Evolutionary conservation across 2,797 vertebrate species (phyloP), one percentile per base, ranked within the genome.

Genomic region (Galaxias olidus): DNA sequence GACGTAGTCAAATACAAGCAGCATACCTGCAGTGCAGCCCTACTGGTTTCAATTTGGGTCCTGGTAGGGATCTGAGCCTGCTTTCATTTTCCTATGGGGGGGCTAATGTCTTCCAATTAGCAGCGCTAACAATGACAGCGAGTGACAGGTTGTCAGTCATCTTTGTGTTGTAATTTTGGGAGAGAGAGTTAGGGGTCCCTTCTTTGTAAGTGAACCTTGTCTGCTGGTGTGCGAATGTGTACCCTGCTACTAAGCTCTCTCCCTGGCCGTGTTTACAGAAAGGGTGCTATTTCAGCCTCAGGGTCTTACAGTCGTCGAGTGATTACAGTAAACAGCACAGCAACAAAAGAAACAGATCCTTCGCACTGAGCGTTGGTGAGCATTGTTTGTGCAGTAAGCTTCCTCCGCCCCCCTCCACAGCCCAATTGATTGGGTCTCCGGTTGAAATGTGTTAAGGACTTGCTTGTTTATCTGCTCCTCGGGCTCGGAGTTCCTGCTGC

Each of bases 31-130:
- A 53, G 63, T 69, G 77, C 63, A 66, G 72, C 74, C 46, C 63
- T 73, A 77, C 86, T 84, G 75, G 65, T 84, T 83, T 84, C 81
- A 81, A 62, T 87, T 85, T 82, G 73, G 68, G 62, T 74, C 74
- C 67, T n/a, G 51, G 65, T 72, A 63, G 59, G 73, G 83, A 67
- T 59, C 73, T 73, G 48, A 66, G 49, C 73, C 68, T 44, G 66
- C n/a, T 65, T 63, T 78, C 45, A 49, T 58, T 55, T 61, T 62
- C 1, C 66, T 74, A 71, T 65, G 15, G 61, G 76, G 73, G 69
- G 59, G 55, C 0, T 50, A 59, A 54, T 60, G 65, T 70, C 60
- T 69, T 78, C 69, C 68, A 71, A 69, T 74, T 73, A 77, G 71
- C 74, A 15, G 66, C 75, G 61, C 66, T 67, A 63, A 59, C 70